phyloP scores from a whole-genome alignment of 2,113 vertebrate species.

The Anarhynchus alexandrinus region DNA sequence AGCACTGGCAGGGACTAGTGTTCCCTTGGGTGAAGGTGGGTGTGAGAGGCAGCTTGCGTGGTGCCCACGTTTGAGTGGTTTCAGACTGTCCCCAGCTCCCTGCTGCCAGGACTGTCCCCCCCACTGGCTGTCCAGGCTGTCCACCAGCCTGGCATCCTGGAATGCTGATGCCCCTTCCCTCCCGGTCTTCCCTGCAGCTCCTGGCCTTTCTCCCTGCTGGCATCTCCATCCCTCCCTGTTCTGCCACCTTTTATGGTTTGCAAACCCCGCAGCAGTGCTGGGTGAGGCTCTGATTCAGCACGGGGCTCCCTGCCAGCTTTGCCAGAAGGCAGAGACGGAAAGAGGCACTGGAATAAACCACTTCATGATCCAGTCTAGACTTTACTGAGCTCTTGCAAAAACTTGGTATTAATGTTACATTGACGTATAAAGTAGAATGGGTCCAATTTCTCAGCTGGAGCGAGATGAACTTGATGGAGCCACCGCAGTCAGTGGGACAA shows the following conservation, averaged over 20 bases:
- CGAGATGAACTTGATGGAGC: constrained; percentile 31
- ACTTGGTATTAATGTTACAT: constrained; percentile 50
- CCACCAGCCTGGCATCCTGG: neutral
- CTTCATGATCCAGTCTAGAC: constrained; percentile 29
- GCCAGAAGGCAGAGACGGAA: neutral
- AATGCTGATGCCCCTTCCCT: neutral
- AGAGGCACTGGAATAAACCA: constrained; percentile 7
- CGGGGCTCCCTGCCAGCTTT: neutral
- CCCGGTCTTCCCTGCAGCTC: neutral
- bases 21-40: neutral
- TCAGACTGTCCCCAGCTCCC: neutral
- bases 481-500: neutral
- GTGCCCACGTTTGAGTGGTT: neutral
- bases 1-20: neutral
- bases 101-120: neutral
- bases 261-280: neutral
- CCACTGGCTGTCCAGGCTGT: neutral
- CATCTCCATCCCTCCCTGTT: neutral
- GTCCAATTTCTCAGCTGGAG: constrained; percentile 44
- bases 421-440: constrained; percentile 46
- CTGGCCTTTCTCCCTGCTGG: neutral
- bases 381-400: constrained; percentile 66
- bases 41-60: neutral
- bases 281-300: constrained; percentile 1
- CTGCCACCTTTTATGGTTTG: neutral